Evolutionary conservation across 2,797 vertebrate species (phyloP).

Genomic region (Acanthurus tractus): DNA sequence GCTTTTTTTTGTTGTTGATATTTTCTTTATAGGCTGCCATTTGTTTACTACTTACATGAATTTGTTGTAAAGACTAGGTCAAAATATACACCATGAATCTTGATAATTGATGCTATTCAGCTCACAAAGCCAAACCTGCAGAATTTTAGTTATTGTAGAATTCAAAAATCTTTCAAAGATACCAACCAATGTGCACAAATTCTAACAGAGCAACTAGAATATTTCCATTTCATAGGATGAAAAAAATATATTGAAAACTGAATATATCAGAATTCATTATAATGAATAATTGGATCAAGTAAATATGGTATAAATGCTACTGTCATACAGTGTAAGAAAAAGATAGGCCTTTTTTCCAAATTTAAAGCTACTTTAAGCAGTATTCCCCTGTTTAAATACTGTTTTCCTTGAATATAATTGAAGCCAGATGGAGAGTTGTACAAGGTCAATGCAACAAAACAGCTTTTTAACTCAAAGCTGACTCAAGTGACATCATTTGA

Average conservation of each 20-base stretch:
- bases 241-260: background rate
- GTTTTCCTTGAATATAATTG: too few relatives aligned
- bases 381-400: background rate
- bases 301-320: too few relatives aligned
- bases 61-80: background rate
- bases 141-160: background rate
- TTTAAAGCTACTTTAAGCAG: too few relatives aligned
- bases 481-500: background rate
- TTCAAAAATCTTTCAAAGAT: background rate
- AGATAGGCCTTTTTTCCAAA: too few relatives aligned
- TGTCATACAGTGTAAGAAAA: too few relatives aligned
- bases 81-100: background rate
- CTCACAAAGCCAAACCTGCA: slow-evolving; percentile 1
- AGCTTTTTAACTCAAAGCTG: background rate
- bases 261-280: background rate
- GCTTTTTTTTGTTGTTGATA: background rate
- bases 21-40: background rate
- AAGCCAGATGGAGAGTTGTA: background rate
- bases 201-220: background rate
- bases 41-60: background rate
- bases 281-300: too few relatives aligned
- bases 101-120: background rate
- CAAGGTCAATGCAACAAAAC: too few relatives aligned
- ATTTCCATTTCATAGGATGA: background rate
- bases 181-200: background rate